phyloP scores from a whole-genome alignment of 2,797 vertebrate genomes.

The Psittacula echo region DNA sequence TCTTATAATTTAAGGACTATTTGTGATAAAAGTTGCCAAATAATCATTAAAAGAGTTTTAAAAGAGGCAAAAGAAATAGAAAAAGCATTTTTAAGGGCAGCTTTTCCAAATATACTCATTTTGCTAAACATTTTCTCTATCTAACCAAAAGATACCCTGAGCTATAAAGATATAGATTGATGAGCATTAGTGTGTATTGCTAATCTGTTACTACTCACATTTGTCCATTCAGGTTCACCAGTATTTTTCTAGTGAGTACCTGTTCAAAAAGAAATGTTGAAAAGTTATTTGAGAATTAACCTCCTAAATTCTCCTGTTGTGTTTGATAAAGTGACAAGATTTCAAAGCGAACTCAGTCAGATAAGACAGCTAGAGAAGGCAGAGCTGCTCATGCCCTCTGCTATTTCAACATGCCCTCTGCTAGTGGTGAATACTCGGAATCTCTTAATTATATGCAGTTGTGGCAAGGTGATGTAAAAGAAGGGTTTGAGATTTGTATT shows the following conservation, averaged over 20 bases:
- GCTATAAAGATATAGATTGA: background rate
- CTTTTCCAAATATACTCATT: background rate
- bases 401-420: background rate
- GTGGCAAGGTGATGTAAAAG: background rate
- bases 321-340: background rate
- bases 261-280: background rate
- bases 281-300: background rate
- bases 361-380: background rate
- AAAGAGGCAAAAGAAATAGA: background rate
- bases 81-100: background rate
- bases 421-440: constrained; percentile 16
- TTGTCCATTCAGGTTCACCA: background rate
- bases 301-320: background rate
- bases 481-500: background rate
- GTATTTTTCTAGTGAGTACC: background rate
- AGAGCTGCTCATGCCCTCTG: background rate
- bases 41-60: background rate
- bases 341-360: background rate
- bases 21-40: background rate
- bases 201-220: background rate
- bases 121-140: background rate
- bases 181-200: background rate
- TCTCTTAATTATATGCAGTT: no score
- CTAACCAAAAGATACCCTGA: background rate
- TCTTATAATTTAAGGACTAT: background rate